These are phyloP conservation scores for Leucophenga montana DNA, from an alignment of 2,888 invertebrate species.

Conservation along the genomic window DNA sequence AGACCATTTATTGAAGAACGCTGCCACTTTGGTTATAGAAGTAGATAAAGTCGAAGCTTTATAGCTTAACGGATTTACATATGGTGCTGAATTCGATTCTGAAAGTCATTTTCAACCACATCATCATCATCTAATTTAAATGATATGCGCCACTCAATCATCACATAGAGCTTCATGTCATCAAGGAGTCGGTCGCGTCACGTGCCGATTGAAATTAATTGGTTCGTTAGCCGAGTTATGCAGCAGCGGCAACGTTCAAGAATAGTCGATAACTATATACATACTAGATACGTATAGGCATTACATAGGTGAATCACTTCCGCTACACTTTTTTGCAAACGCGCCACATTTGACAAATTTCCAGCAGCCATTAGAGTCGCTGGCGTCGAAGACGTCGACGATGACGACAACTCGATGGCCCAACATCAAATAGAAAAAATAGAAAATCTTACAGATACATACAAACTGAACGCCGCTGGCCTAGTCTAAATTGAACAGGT, in stretches of 20 bases:
- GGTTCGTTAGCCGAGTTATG: constrained; percentile 54
- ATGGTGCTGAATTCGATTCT: not conserved
- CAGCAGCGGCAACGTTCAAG: not conserved
- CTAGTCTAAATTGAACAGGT: not conserved
- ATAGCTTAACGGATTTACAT: constrained; percentile 20
- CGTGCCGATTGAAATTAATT: constrained; percentile 64
- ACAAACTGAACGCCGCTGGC: not conserved
- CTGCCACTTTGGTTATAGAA: too few relatives aligned
- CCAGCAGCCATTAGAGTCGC: constrained; percentile 57
- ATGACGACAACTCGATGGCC: not conserved
- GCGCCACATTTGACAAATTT: constrained; percentile 60
- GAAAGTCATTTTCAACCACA: too few relatives aligned
- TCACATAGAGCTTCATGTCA: not conserved
- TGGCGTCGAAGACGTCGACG: too few relatives aligned
- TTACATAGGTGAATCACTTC: constrained; percentile 3
- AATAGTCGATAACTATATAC: not conserved
- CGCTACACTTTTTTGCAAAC: constrained; percentile 8
- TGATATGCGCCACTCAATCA: constrained; percentile 19
- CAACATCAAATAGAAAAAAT: not conserved
- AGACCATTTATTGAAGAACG: too few relatives aligned
- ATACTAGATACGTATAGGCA: too few relatives aligned
- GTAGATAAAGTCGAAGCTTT: not conserved
- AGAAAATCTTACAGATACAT: not conserved
- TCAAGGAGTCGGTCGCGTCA: constrained; percentile 24
- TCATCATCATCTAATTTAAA: constrained; percentile 4